Base-by-base conservation (phyloP, 2,797 vertebrate genomes). In the Poeciliopsis turneri region DNA sequence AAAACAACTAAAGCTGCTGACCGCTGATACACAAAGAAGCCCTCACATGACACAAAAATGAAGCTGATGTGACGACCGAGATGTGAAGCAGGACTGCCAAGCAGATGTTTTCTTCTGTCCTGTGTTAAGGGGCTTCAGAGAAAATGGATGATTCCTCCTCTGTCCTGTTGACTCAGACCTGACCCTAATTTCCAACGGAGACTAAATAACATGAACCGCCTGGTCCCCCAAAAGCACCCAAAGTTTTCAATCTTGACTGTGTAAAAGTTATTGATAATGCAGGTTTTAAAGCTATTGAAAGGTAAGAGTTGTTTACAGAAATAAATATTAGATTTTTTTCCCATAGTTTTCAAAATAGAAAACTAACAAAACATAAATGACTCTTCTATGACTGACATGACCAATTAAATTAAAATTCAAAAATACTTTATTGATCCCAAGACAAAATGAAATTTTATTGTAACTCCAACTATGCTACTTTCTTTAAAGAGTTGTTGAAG, bases 101-200 rank as follows among this genome's bases (percentile, higher is more conserved):
- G 77, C 30, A 77, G 77, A 79, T 85, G 87, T 88, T 90, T 89
- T 92, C 94, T 94, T 96, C 93, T 95, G 94, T 86, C 81, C 80
- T 87, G 89, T 87, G 84, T 96, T 95, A 92, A 69, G 85, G 84
- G 78, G 88, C 85, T 76, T 89, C 87, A 78, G 79, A 84, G 89
- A 84, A 81, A 82, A 84, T 79, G 86, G 87, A 78, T 80, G 87
- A 90, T 86, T 91, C 91, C 88, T 84, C 86, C 84, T 68, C 68
- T 83, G 81, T 84, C 88, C 84, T 94, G 92, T 95, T 95, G 94
- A 94, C 92, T 90, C 85, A 81, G 78, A 79, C 78, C 87, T 90
- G 86, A 84, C 87, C 90, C 84, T 75, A 84, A 86, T 88, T 88
- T 89, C 87, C 79, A 82, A 80, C 84, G 84, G 75, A 80, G 82